Evolutionary conservation across 1,140 invertebrate species (phyloP).

Genomic region (Cephus cinctus): DNA sequence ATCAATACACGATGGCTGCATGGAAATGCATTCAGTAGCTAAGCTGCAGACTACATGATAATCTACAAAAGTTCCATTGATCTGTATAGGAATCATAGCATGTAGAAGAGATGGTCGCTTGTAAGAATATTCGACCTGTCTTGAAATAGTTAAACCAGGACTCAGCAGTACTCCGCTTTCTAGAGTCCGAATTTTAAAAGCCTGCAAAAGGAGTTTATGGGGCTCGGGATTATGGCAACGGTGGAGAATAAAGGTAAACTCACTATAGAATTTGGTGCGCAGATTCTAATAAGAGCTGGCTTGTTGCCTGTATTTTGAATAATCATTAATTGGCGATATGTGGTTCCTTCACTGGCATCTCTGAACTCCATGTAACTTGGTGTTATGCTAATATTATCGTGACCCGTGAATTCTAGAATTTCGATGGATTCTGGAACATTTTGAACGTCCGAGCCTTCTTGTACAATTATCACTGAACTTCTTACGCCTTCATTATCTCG

Average conservation of each 20-base stretch:
- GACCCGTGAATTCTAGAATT: not conserved
- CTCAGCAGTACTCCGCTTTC: slow-evolving; percentile 23
- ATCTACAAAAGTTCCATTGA: slow-evolving; percentile 32
- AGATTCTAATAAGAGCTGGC: slow-evolving; percentile 26
- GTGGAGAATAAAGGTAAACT: not conserved
- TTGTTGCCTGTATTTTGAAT: slow-evolving; percentile 32
- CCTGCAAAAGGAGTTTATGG: slow-evolving; percentile 23
- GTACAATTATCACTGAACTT: not conserved
- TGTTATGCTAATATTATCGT: slow-evolving; percentile 29
- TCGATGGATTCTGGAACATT: not conserved
- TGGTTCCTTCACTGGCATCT: slow-evolving; percentile 35
- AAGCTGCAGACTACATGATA: slow-evolving; percentile 27
- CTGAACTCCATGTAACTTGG: slow-evolving; percentile 31
- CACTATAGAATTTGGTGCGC: slow-evolving; percentile 32
- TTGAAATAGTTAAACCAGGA: slow-evolving; percentile 35
- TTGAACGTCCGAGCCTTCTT: slow-evolving; percentile 3
- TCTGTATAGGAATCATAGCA: slow-evolving; percentile 37
- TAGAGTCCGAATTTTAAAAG: slow-evolving; percentile 27
- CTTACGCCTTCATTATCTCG: not conserved
- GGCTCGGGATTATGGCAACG: not conserved
- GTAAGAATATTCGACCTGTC: slow-evolving; percentile 31
- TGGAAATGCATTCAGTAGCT: slow-evolving; percentile 12
- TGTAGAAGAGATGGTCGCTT: slow-evolving; percentile 23
- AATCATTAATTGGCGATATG: slow-evolving; percentile 18
- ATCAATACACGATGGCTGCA: slow-evolving; percentile 30